Percentiles rank a stretch among this genome's conserved stretches.
Conservation (phyloP, 1,140 invertebrate genomes). For the Papilio glaucus region DNA sequence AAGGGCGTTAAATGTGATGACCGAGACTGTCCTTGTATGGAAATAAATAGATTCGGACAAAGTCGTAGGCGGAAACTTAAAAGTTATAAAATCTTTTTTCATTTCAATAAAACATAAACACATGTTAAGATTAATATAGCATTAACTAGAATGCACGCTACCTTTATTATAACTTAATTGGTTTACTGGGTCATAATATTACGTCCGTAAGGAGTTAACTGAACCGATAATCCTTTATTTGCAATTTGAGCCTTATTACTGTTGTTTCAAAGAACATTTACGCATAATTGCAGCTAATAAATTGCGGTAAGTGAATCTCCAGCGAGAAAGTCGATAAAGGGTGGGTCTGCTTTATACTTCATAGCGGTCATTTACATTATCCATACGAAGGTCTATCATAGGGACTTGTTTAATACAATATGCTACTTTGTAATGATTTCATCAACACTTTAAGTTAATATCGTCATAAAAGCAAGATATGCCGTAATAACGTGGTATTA, state of each 20-base stretch:
- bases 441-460: neutral
- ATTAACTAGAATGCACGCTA: neutral
- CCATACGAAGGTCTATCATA: neutral
- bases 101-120: neutral
- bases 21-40: neutral
- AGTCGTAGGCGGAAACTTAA: neutral
- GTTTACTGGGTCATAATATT: constrained; percentile 9
- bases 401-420: neutral
- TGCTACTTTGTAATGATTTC: constrained; percentile 5
- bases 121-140: neutral
- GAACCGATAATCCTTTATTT: constrained; percentile 13
- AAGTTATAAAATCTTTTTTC: neutral
- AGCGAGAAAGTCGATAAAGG: constrained; percentile 15
- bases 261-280: constrained; percentile 11
- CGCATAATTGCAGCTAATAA: neutral
- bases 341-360: neutral
- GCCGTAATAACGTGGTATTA: neutral
- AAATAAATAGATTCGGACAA: neutral
- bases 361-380: constrained; percentile 18
- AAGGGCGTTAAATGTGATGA: neutral
- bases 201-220: constrained; percentile 18
- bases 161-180: constrained; percentile 13
- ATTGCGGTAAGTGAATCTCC: constrained; percentile 16
- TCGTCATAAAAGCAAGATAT: neutral
- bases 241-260: constrained; percentile 1